Conservation (phyloP, 2,888 invertebrate genomes). For the Drosophila suboccidentalis region DNA sequence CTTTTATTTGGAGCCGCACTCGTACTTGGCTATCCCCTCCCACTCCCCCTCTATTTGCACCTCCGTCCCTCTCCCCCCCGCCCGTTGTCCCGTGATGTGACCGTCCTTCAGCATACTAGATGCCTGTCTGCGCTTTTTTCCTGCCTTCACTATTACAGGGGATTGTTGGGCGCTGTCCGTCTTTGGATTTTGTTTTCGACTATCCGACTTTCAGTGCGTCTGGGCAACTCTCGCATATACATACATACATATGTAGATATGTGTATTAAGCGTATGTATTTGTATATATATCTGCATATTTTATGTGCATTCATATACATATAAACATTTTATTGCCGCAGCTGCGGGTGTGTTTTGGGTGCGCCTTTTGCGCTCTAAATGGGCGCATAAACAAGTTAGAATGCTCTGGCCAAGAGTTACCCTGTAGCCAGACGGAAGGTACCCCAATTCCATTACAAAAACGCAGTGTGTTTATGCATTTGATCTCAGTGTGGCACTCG, state of each 20-base stretch:
- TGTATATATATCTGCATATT: constrained; percentile 26
- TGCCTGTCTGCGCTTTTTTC: constrained; percentile 64
- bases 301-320: constrained; percentile 45
- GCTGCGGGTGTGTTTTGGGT: constrained; percentile 80
- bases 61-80: too few species aligned
- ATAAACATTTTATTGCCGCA: constrained; percentile 67
- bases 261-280: constrained; percentile 20
- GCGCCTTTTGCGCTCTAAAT: constrained; percentile 61
- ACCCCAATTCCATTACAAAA: constrained; percentile 19
- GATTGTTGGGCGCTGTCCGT: constrained; percentile 58
- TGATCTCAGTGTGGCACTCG: constrained; percentile 2
- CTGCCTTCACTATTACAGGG: constrained; percentile 60
- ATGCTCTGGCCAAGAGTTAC: constrained; percentile 28
- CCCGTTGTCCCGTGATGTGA: constrained; percentile 52
- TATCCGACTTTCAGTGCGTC: constrained; percentile 57
- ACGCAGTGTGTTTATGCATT: constrained; percentile 14
- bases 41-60: not conserved
- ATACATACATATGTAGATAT: constrained; percentile 20
- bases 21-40: constrained; percentile 30
- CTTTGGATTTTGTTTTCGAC: constrained; percentile 45
- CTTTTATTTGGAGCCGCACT: constrained; percentile 64
- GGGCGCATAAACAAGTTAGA: constrained; percentile 50
- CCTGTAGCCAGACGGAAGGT: constrained; percentile 16
- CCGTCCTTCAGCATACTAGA: constrained; percentile 72
- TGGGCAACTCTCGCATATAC: constrained; percentile 30